Conservation (phyloP, 2,888 invertebrate genomes). For the Melieria crassipennis region DNA sequence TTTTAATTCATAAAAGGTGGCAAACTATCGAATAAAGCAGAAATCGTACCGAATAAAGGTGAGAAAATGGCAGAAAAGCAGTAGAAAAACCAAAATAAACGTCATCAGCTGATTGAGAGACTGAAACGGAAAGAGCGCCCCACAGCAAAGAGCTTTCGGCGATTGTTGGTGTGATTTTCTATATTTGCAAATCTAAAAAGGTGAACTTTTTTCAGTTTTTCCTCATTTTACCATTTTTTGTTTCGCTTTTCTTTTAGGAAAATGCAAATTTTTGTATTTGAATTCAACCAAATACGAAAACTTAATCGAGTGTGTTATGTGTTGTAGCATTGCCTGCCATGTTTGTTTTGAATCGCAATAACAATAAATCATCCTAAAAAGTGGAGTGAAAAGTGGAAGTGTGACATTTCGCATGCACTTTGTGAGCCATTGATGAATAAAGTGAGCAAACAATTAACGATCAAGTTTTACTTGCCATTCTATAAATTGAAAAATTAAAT, state of each 20-base stretch:
- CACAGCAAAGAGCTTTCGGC: conserved; percentile 6
- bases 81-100: conserved; percentile 31
- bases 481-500: no score
- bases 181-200: background rate
- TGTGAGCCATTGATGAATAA: no score
- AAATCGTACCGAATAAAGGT: conserved; percentile 22
- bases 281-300: background rate
- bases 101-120: conserved; percentile 43
- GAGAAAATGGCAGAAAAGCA: conserved; percentile 42
- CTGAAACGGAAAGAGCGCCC: conserved; percentile 20
- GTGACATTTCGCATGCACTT: no score
- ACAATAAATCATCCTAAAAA: no score
- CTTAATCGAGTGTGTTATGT: no score
- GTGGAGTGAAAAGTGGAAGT: no score
- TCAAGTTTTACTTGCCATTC: no score
- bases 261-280: background rate
- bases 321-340: no score
- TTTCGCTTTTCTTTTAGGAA: background rate
- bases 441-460: no score
- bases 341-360: no score
- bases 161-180: background rate
- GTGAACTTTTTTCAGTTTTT: conserved; percentile 1
- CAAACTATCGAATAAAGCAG: conserved; percentile 9
- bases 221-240: background rate
- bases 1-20: conserved; percentile 3